Evolutionary conservation across 2,113 vertebrate species (phyloP), one percentile per base, ranked within the genome.

Genomic region (Genyomyrus donnyi): DNA sequence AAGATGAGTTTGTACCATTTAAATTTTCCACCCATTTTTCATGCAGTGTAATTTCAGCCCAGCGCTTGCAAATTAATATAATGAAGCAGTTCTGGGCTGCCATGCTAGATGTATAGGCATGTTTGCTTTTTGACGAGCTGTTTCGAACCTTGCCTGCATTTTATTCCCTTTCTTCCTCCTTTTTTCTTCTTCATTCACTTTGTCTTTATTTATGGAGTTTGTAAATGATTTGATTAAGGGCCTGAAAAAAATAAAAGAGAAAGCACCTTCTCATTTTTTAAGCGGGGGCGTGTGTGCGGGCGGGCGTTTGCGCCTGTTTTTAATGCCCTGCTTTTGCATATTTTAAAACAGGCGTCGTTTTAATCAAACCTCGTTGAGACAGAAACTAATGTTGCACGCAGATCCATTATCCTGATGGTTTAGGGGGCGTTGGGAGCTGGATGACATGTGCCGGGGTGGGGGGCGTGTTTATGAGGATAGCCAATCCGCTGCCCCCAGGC

Each of bases 1-100:
- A 98, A 98, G 98, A 98, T 98, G 97, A 99, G 98, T 98, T 98
- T 99, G 98, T 98, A 99, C 97, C 98, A 98, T 99, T 99, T 98
- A 98, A 98, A 99, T 99, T 98, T 98, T 98, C 97, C 97, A 97
- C 96, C 97, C 97, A 99, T 98, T 98, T 98, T 98, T 99, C 98
- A 99, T 97, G 97, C 95, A 91, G 95, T 96, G 97, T 98, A 98
- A 98, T 98, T 98, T 97, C 97, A 96, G 96, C 96, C 97, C 97
- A 96, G 97, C 96, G 97, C 97, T 97, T 97, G 97, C 97, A 97
- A 98, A 98, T 99, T 98, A 99, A 99, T 98, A 98, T 98, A 98
- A 99, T 99, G 97, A 99, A 98, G 97, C 97, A 97, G 97, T 97
- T 97, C 97, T 96, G 96, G 97, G 97, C 96, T 98, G 97, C 97